These are phyloP conservation scores for Abramis brama DNA, from an alignment of 2,113 vertebrate species.

Conservation along the genomic window DNA sequence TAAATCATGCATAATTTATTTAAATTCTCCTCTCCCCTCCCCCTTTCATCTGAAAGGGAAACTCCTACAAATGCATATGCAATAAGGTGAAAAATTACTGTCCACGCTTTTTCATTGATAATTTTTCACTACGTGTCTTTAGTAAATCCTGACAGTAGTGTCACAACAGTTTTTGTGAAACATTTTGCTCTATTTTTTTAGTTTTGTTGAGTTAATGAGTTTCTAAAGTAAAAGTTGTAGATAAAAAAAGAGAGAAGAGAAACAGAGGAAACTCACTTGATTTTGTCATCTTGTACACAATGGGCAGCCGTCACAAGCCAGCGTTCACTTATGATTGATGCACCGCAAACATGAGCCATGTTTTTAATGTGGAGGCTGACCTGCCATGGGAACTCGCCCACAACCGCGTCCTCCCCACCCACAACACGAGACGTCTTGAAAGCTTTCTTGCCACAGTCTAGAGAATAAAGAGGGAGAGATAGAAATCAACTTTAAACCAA, in stretches of 20 bases:
- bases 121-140: too few species aligned
- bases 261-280: conserved; percentile 54
- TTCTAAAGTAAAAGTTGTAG: not conserved
- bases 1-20: too few species aligned
- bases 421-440: conserved; percentile 86
- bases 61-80: too few species aligned
- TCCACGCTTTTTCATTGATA: too few species aligned
- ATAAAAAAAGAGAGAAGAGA: not conserved
- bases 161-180: too few species aligned
- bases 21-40: too few species aligned
- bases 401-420: conserved; percentile 80
- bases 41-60: too few species aligned
- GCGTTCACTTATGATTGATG: conserved; percentile 79
- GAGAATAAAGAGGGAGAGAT: not conserved
- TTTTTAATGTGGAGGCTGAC: conserved; percentile 85
- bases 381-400: conserved; percentile 94
- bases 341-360: conserved; percentile 86
- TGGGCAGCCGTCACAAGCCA: conserved; percentile 94
- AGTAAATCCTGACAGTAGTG: too few species aligned
- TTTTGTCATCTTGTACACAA: conserved; percentile 80
- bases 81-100: too few species aligned
- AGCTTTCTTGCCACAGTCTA: conserved; percentile 84
- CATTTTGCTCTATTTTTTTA: too few species aligned
- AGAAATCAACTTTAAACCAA: not conserved
- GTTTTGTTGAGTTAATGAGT: not conserved